These are phyloP conservation scores for Drosophila austrosaltans DNA, from an alignment of 2,888 invertebrate genomes.

Conservation along the genomic window DNA sequence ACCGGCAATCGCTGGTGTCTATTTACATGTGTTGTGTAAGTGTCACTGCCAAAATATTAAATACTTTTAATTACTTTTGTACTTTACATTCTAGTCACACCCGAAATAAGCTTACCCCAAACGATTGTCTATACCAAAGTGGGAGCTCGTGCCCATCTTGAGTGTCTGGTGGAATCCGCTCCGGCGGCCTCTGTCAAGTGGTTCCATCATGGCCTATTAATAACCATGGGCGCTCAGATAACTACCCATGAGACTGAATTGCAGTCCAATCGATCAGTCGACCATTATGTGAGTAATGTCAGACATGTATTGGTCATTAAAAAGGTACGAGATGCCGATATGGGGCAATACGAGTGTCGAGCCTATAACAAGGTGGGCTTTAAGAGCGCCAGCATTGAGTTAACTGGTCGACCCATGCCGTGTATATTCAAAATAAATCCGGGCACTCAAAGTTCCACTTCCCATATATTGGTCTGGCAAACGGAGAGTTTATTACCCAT, in stretches of 20 bases:
- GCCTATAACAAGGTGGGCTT: conserved; percentile 90
- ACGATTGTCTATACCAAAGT: conserved; percentile 90
- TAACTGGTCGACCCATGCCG: conserved; percentile 86
- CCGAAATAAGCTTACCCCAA: conserved; percentile 87
- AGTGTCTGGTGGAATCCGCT: conserved; percentile 88
- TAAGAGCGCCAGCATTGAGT: conserved; percentile 88
- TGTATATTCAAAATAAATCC: conserved; percentile 82
- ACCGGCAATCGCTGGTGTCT: conserved; percentile 87
- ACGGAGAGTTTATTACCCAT: conserved; percentile 92
- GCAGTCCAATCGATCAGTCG: conserved; percentile 82
- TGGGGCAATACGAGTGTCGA: conserved; percentile 91
- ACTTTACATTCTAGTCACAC: conserved; percentile 86
- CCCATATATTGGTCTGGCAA: conserved; percentile 91
- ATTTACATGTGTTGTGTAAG: conserved; percentile 90
- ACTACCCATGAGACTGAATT: conserved; percentile 83
- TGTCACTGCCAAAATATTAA: conserved; percentile 30
- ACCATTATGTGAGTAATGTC: conserved; percentile 85
- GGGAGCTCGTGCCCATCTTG: conserved; percentile 88
- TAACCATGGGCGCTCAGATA: conserved; percentile 82
- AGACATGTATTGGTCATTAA: conserved; percentile 88
- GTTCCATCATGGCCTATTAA: conserved; percentile 87
- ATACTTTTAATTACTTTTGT: not conserved
- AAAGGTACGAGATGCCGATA: conserved; percentile 87
- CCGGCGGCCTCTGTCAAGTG: conserved; percentile 89
- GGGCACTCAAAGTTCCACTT: conserved; percentile 82